Evolutionary conservation across 2,797 vertebrate genomes (phyloP).

Genomic region (Borostomias antarcticus): DNA sequence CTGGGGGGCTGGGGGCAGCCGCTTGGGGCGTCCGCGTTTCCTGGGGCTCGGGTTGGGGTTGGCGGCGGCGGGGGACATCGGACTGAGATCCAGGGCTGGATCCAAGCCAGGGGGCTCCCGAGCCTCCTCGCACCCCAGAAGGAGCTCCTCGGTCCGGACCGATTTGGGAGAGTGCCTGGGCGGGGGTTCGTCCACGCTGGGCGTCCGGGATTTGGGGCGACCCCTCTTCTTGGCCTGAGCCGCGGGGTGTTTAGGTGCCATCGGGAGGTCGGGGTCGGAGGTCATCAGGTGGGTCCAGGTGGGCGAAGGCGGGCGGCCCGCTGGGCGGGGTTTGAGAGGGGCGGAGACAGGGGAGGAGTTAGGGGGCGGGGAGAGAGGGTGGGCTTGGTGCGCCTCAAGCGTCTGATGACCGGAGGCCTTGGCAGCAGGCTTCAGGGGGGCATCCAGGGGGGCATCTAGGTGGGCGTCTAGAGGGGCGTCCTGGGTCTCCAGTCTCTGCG

Average conservation of each 20-base stretch:
- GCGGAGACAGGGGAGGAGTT: slow-evolving; percentile 50
- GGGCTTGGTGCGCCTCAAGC: slow-evolving; percentile 55
- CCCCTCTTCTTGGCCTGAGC: slow-evolving; percentile 79
- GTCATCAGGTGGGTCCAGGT: slow-evolving; percentile 54
- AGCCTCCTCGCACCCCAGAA: slow-evolving; percentile 53
- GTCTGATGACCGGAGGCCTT: slow-evolving; percentile 50
- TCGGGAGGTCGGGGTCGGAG: slow-evolving; percentile 45
- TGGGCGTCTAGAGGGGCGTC: slow-evolving; percentile 52
- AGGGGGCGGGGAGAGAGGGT: slow-evolving; percentile 43
- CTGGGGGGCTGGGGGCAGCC: slow-evolving; percentile 61
- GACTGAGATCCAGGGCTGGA: slow-evolving; percentile 80
- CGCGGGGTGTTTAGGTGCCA: slow-evolving; percentile 65
- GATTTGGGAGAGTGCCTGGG: slow-evolving; percentile 81
- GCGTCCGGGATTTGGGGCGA: slow-evolving; percentile 86
- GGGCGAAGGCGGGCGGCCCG: slow-evolving; percentile 49
- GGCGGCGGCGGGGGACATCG: slow-evolving; percentile 40
- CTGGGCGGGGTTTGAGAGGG: slow-evolving; percentile 51
- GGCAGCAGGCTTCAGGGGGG: slow-evolving; percentile 48
- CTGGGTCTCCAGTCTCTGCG: slow-evolving; percentile 67
- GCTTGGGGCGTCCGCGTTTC: slow-evolving; percentile 88
- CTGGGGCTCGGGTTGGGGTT: slow-evolving; percentile 79
- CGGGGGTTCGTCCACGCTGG: slow-evolving; percentile 76
- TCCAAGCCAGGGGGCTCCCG: slow-evolving; percentile 82
- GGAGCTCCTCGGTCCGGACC: slow-evolving; percentile 60
- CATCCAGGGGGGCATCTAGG: slow-evolving; percentile 52